Base-by-base conservation (phyloP, 2,797 vertebrate genomes). In the Hydrocynus forskahlii region DNA sequence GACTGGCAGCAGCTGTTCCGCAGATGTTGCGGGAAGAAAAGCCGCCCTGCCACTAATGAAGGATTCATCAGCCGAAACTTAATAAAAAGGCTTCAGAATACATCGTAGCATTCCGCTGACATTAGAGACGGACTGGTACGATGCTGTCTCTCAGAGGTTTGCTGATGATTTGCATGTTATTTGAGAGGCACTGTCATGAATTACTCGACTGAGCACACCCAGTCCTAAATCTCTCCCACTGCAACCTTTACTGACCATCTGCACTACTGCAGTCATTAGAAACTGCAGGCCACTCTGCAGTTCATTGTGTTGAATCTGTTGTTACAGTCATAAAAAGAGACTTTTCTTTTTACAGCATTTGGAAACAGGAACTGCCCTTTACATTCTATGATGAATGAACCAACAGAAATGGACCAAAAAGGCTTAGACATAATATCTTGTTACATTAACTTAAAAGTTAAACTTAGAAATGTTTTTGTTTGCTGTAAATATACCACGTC, bases 1-100 rank as follows among this genome's bases (percentile, higher is more conserved):
- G 68, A 50, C 55, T 55, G 84, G 25, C 54, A 54, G 83, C 91
- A 92, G 89, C 89, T 93, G 92, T 79, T 81, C 68, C 76, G 75
- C 90, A 92, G 90, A 93, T 93, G 90, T 91, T 82, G 81, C 5
- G 5, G 48, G 29, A 0, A 14, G 13, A 29, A 76, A 78, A 43
- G 38, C 43, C 81, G 23, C 23, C 54, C 4, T 43, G 79, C 80
- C 4, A 0, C 77, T 75, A 87, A 85, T 87, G 75, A 89, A 88
- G 76, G 50, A 74, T 43, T 86, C 52, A 16, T 75, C 75, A 59
- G 68, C 70, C 13, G n/a, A 52, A 68, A 43, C 40, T 21, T 52
- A 73, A 57, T 50, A 59, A 59, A 35, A 64, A 64, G 64, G 64
- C 59, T 71, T 38, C 54, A 64, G 38, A 81, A 66, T 78, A 74